Evolutionary conservation across 2,797 vertebrate species (phyloP).

Genomic region (Oreonectes daqikongensis): DNA sequence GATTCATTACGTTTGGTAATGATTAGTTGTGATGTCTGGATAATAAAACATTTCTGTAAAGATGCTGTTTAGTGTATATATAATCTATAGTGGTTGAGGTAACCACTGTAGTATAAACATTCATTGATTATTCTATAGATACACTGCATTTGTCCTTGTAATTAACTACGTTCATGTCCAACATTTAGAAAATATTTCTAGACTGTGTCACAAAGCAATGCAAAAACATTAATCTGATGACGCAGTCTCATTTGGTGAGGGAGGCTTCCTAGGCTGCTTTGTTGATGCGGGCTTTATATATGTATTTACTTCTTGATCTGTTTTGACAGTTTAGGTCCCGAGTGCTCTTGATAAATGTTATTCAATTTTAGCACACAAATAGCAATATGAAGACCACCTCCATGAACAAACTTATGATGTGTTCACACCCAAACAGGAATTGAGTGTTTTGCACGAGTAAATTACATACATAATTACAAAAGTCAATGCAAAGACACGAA

Average conservation of each 20-base stretch:
- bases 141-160: neutral
- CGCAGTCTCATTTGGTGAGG: neutral
- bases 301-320: neutral
- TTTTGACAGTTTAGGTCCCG: constrained; percentile 13
- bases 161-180: neutral
- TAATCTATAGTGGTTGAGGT: neutral
- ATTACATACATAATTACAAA: no score
- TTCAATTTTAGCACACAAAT: neutral
- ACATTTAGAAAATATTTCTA: neutral
- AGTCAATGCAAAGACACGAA: no score
- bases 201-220: neutral
- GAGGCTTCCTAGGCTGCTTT: neutral
- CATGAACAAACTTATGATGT: neutral
- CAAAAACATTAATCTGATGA: constrained; percentile 4
- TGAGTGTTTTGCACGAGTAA: no score
- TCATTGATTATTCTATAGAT: neutral
- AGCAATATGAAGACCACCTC: neutral
- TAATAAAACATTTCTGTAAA: neutral
- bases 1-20: constrained; percentile 2
- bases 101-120: neutral
- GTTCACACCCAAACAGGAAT: no score
- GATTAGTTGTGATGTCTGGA: constrained; percentile 22
- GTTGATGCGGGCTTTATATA: constrained; percentile 28
- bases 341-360: constrained; percentile 2
- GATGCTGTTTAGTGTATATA: no score